Evolutionary conservation across 2,888 invertebrate species (phyloP).

Genomic region (Dioctria rufipes): DNA sequence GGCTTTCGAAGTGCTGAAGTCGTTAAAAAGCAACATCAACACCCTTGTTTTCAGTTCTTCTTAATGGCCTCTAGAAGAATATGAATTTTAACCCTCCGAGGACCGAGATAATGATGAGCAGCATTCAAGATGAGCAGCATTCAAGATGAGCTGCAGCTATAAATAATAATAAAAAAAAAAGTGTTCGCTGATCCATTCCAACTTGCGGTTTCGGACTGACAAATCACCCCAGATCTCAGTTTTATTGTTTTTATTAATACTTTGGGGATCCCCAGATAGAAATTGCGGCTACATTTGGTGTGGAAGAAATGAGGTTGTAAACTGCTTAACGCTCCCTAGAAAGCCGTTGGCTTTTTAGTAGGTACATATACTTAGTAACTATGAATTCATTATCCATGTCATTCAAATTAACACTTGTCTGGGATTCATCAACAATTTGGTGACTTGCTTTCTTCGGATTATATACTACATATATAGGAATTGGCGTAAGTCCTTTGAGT

Average conservation of each 20-base stretch:
- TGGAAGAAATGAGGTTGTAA: slow-evolving; percentile 48
- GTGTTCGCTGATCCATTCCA: slow-evolving; percentile 44
- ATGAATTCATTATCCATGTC: slow-evolving; percentile 48
- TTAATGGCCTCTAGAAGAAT: slow-evolving; percentile 10
- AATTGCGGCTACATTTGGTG: slow-evolving; percentile 16
- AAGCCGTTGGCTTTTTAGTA: slow-evolving; percentile 34
- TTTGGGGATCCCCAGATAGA: slow-evolving; percentile 19
- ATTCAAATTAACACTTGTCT: slow-evolving; percentile 48
- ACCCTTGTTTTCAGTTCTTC: slow-evolving; percentile 42
- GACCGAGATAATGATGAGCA: not conserved
- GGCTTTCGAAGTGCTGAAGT: slow-evolving; percentile 43
- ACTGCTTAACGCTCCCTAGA: slow-evolving; percentile 53
- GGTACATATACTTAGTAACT: slow-evolving; percentile 19
- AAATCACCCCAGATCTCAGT: slow-evolving; percentile 30
- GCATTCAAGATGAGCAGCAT: slow-evolving; percentile 22
- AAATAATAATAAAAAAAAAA: slow-evolving; percentile 57
- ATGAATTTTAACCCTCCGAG: slow-evolving; percentile 19
- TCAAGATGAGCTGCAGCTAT: slow-evolving; percentile 28
- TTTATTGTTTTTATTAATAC: slow-evolving; percentile 56
- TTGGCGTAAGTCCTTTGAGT: too few relatives aligned
- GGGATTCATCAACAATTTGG: not conserved
- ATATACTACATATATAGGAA: too few relatives aligned
- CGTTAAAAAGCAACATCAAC: slow-evolving; percentile 52
- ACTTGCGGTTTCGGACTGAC: slow-evolving; percentile 36
- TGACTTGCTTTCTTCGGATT: slow-evolving; percentile 16